Evolutionary conservation across 2,113 vertebrate species (phyloP), one percentile per base, ranked within the genome.

Genomic region (Pandion haliaetus): DNA sequence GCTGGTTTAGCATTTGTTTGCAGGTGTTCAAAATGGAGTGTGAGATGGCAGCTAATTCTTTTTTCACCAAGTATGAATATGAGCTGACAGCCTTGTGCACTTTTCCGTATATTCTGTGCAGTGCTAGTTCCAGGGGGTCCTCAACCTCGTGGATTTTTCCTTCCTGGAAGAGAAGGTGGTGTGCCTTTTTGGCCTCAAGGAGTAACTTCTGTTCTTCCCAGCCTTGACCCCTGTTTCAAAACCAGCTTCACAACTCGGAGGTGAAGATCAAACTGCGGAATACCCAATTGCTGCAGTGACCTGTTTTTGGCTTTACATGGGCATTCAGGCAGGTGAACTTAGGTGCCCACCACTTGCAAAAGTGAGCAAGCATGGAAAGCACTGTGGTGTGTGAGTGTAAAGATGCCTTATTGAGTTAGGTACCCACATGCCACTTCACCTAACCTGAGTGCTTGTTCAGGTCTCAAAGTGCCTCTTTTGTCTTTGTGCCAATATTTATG

Each of bases 1-100:
- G 95, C 93, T 92, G 83, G 34, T 61, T 45, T 92, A 55, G 80
- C 82, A 61, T 89, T 96, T 91, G 52, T 76, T 83, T 93, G 77
- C 92, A 95, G 88, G 38, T 96, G 69, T 88, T 93, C 52, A 42
- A 18, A 79, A 44, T 6, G 19, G 44, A 82, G 42, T n/a, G 69
- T n/a, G 81, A 67, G 63, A 61, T 95, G 73, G 34, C 34, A 93
- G 49, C 88, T 79, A 80, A 40, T 81, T 44, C 2, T 44, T 66
- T 85, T 87, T 36, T 49, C 66, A 57, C 15, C 12, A 14, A 76
- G 57, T 50, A 87, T 82, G 91, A 74, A 49, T 63, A 12, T 21
- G 80, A 76, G 49, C 45, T 85, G 77, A 67, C 73, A 82, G 50
- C 65, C 20, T 81, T 0, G 0, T 2, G 2, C 6, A 1, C 32